Evolutionary conservation across 1,140 invertebrate genomes (phyloP).

Genomic region (Halesus radiatus): DNA sequence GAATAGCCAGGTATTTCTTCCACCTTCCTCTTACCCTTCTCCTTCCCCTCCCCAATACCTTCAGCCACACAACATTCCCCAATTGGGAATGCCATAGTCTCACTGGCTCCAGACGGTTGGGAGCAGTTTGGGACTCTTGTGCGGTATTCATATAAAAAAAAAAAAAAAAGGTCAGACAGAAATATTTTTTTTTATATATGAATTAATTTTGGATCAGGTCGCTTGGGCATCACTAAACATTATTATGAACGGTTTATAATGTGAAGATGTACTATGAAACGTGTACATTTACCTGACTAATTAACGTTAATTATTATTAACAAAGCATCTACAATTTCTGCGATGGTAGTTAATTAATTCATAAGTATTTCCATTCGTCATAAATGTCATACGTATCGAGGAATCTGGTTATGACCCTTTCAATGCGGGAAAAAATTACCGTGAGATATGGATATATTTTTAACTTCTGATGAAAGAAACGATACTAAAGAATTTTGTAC

Average conservation of each 20-base stretch:
- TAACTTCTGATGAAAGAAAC: neutral
- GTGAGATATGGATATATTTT: neutral
- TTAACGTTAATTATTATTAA: conserved; percentile 25
- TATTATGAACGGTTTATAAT: neutral
- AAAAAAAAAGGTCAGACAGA: no score
- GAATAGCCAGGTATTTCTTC: no score
- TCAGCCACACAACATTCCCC: no score
- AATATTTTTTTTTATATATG: no score
- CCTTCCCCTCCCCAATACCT: no score
- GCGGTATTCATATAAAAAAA: no score
- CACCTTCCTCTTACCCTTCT: no score
- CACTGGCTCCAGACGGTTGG: no score
- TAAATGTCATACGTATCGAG: neutral
- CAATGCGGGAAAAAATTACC: neutral
- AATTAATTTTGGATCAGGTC: neutral
- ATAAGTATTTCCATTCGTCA: neutral
- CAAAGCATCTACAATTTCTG: conserved; percentile 1
- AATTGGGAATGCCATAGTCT: no score
- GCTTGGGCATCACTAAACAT: neutral
- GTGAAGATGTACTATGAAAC: neutral
- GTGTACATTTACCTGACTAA: neutral
- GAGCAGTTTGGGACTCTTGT: no score
- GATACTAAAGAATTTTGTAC: neutral
- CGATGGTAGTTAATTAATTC: conserved; percentile 18
- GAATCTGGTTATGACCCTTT: conserved; percentile 17